These are phyloP conservation scores for Pterostichus madidus DNA, from an alignment of 2,888 invertebrate genomes.

Conservation along the genomic window DNA sequence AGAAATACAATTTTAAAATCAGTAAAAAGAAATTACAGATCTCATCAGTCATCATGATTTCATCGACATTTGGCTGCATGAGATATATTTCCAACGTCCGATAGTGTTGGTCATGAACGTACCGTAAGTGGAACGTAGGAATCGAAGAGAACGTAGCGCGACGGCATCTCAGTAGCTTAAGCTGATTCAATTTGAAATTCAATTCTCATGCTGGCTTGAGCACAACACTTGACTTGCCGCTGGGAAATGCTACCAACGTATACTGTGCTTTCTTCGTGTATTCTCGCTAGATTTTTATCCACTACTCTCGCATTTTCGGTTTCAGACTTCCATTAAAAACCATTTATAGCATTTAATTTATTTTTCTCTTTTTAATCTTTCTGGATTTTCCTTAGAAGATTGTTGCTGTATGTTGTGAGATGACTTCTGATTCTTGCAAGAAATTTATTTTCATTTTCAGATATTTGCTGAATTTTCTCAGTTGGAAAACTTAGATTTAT, in stretches of 20 bases:
- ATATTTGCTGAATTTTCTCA: constrained; percentile 41
- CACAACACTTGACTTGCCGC: constrained; percentile 24
- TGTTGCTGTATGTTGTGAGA: constrained; percentile 13
- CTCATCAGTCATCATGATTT: constrained; percentile 17
- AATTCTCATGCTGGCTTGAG: constrained; percentile 32
- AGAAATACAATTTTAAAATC: not conserved
- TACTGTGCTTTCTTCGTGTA: not conserved
- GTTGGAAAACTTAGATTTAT: not conserved
- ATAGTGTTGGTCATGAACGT: not conserved
- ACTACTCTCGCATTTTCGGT: constrained; percentile 32
- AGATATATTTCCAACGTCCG: not conserved
- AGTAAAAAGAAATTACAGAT: not conserved
- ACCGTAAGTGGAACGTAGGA: not conserved
- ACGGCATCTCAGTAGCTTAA: too few relatives aligned
- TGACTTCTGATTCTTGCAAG: not conserved
- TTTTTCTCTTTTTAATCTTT: constrained; percentile 43
- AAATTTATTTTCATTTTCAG: constrained; percentile 33
- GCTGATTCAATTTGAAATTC: constrained; percentile 48
- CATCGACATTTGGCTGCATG: constrained; percentile 11
- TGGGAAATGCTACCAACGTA: constrained; percentile 9
- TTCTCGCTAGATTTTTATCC: too few relatives aligned
- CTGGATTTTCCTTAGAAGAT: constrained; percentile 25
- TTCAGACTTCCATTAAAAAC: constrained; percentile 41
- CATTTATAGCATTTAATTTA: constrained; percentile 44
- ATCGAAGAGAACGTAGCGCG: not conserved